Evolutionary conservation across 2,113 vertebrate species (phyloP).

Genomic region (Muntiacus reevesi): DNA sequence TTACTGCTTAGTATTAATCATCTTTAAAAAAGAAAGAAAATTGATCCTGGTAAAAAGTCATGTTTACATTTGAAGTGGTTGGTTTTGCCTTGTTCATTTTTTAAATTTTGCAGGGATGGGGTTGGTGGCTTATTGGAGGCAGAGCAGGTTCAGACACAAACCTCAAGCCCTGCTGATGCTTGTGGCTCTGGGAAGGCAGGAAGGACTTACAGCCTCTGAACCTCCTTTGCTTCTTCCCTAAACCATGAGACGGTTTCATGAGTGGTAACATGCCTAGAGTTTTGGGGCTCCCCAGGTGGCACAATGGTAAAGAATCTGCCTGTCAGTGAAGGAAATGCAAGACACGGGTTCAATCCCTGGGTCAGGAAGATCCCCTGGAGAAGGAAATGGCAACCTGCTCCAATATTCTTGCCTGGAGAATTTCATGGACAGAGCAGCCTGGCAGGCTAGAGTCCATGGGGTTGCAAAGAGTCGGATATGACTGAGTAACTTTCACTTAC

Average conservation of each 20-base stretch:
- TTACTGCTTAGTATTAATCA: background rate
- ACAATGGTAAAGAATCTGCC: background rate
- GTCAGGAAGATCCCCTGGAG: background rate
- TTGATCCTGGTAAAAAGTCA: background rate
- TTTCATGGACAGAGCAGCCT: background rate
- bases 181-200: background rate
- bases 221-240: background rate
- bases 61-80: background rate
- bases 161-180: fast-evolving
- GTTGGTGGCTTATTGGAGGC: background rate
- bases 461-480: background rate
- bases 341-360: background rate
- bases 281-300: background rate
- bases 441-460: background rate
- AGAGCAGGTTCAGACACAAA: background rate
- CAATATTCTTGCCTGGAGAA: background rate
- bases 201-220: too few species aligned
- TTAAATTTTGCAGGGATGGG: background rate
- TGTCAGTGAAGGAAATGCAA: background rate
- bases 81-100: background rate
- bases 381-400: background rate
- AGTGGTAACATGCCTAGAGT: background rate
- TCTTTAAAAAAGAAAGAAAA: background rate
- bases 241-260: background rate
- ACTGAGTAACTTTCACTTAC: background rate